Percentiles rank a stretch among this genome's conserved stretches.
Conservation (phyloP, 2,888 invertebrate genomes). For the Megamerina dolium region DNA sequence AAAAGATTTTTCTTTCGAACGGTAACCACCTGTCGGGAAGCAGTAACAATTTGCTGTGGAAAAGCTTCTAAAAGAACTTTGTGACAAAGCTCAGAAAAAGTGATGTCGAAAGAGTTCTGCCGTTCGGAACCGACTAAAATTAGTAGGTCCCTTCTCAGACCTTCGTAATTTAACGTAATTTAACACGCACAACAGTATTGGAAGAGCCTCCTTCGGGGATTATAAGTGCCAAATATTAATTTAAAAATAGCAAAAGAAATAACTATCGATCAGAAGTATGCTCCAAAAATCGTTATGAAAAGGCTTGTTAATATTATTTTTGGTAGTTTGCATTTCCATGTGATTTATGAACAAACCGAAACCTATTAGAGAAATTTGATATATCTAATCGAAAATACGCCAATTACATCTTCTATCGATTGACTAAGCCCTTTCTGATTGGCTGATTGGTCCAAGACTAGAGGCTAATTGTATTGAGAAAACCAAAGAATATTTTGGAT, state of each 20-base stretch:
- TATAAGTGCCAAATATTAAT: not conserved
- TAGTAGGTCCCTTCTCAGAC: too few relatives aligned
- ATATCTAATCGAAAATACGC: constrained; percentile 21
- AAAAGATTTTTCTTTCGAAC: too few relatives aligned
- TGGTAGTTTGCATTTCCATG: constrained; percentile 22
- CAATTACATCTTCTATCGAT: constrained; percentile 38
- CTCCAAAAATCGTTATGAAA: constrained; percentile 27
- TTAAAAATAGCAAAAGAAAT: constrained; percentile 13
- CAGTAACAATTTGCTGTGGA: too few relatives aligned
- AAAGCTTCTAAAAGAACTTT: too few relatives aligned
- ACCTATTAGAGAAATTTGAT: constrained; percentile 33
- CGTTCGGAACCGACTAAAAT: too few relatives aligned
- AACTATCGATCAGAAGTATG: constrained; percentile 28
- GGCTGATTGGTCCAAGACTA: constrained; percentile 22
- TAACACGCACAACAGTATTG: too few relatives aligned
- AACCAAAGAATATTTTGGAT: constrained; percentile 34
- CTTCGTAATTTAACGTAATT: too few relatives aligned
- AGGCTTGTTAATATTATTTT: constrained; percentile 29
- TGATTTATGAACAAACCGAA: constrained; percentile 29
- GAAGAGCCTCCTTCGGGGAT: too few relatives aligned
- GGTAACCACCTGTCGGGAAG: too few relatives aligned
- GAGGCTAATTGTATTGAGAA: constrained; percentile 25
- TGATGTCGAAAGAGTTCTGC: too few relatives aligned
- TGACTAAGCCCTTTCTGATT: constrained; percentile 31
- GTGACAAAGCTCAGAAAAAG: too few relatives aligned